A percentile compares a stretch with the other conserved stretches of the same genome.
These are phyloP conservation scores for Sciurus carolinensis DNA, from an alignment of 2,797 vertebrate genomes.

Conservation along the genomic window DNA sequence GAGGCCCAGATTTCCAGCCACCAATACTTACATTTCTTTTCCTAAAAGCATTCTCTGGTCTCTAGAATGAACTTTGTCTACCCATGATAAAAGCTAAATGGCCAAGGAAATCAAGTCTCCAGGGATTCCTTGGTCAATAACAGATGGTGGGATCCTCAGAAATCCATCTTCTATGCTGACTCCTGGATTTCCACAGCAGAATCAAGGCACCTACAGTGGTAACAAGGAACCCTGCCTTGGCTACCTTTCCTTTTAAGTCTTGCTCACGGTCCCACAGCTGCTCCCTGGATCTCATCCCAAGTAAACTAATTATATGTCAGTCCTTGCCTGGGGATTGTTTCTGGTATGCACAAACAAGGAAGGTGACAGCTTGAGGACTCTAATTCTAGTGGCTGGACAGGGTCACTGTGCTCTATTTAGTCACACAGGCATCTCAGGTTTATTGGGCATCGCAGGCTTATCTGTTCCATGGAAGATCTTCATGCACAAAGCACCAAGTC, in stretches of 20 bases:
- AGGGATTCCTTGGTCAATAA: neutral
- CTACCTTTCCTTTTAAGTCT: neutral
- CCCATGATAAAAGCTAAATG: neutral
- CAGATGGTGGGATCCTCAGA: neutral
- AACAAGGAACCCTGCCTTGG: neutral
- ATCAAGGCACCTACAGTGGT: neutral
- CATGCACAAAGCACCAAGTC: neutral
- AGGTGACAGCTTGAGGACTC: neutral
- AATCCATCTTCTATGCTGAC: too few relatives aligned
- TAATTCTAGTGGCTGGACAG: neutral
- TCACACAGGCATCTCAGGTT: too few relatives aligned
- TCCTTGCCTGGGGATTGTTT: neutral
- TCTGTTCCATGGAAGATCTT: neutral
- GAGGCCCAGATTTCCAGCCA: neutral
- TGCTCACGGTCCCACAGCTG: neutral
- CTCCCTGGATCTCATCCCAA: neutral
- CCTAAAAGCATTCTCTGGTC: neutral
- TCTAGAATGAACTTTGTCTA: neutral
- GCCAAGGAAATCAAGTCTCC: neutral
- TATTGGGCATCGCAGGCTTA: fast-evolving
- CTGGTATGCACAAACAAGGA: neutral
- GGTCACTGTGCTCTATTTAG: too few relatives aligned
- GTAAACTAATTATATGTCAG: neutral
- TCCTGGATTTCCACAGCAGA: neutral
- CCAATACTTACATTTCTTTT: neutral